Percentiles rank a stretch among this genome's conserved stretches.
phyloP scores from a whole-genome alignment of 1,140 invertebrate genomes.

The Tigriopus japonicus region DNA sequence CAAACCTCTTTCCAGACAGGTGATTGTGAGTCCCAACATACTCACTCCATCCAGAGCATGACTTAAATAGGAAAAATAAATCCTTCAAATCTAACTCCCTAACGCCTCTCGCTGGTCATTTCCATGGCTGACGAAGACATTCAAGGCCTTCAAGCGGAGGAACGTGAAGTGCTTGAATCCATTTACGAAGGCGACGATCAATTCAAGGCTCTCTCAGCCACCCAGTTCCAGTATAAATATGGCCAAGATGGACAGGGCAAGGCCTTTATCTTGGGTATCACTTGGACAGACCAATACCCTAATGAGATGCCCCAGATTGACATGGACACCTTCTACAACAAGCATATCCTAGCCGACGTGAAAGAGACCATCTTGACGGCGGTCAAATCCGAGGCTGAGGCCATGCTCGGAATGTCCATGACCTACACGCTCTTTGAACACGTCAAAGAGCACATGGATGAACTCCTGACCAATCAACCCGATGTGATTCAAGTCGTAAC shows the following conservation, averaged over 20 bases:
- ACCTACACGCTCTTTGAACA: constrained; percentile 85
- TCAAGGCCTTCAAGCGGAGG: too few species aligned
- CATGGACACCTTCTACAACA: constrained; percentile 83
- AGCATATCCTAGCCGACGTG: constrained; percentile 53
- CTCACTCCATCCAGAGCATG: too few species aligned
- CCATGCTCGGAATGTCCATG: constrained; percentile 71
- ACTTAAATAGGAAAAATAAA: too few species aligned
- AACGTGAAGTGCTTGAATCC: constrained; percentile 28
- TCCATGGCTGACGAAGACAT: too few species aligned
- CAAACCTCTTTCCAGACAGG: too few species aligned
- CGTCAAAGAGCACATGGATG: constrained; percentile 56
- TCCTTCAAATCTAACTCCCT: too few species aligned
- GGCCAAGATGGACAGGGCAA: constrained; percentile 54
- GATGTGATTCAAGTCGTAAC: constrained; percentile 24
- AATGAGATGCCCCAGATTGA: constrained; percentile 56
- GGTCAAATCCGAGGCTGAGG: constrained; percentile 47
- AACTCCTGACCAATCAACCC: constrained; percentile 47
- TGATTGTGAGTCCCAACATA: too few species aligned
- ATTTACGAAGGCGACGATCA: constrained; percentile 81
- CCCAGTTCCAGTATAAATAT: constrained; percentile 79
- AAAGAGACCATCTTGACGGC: constrained; percentile 33
- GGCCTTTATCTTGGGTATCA: constrained; percentile 68
- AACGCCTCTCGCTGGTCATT: too few species aligned
- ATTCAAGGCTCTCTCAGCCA: constrained; percentile 57
- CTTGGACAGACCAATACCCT: constrained; percentile 68